Conservation (phyloP, 2,797 vertebrate genomes). For the Epinephelus malabaricus region DNA sequence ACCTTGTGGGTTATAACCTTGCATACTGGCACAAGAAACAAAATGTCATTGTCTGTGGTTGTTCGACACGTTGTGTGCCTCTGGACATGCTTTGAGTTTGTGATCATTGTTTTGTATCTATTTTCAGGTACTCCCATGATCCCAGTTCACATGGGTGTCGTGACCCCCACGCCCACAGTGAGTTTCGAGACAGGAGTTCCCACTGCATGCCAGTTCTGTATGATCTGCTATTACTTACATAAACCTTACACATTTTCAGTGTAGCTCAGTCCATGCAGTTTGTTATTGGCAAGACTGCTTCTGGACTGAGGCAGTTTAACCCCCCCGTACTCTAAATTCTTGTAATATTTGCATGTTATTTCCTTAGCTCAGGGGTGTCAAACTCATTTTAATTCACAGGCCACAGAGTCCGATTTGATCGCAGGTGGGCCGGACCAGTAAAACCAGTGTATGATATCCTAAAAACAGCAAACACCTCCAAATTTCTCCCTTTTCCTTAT, state of each 20-base stretch:
- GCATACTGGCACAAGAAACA: not conserved
- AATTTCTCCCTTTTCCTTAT: no score
- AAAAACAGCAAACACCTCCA: no score
- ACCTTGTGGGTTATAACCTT: not conserved
- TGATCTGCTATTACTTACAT: not conserved
- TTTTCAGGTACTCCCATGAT: constrained; percentile 96
- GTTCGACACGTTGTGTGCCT: not conserved
- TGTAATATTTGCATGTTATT: not conserved
- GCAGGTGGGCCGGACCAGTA: no score
- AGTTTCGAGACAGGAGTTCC: constrained; percentile 57
- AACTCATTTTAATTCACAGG: no score
- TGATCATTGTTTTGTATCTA: constrained; percentile 14
- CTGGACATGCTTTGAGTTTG: not conserved
- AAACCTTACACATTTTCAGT: not conserved
- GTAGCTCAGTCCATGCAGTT: not conserved
- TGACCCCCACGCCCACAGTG: constrained; percentile 93
- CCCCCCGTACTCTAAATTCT: not conserved
- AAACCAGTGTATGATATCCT: no score
- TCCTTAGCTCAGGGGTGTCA: no score
- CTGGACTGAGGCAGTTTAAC: not conserved
- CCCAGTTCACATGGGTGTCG: constrained; percentile 98
- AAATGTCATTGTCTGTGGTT: not conserved
- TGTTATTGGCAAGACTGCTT: not conserved
- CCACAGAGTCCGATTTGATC: no score
- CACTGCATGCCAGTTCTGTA: not conserved